Conservation (phyloP, 2,797 vertebrate species). For the Onychomys torridus region DNA sequence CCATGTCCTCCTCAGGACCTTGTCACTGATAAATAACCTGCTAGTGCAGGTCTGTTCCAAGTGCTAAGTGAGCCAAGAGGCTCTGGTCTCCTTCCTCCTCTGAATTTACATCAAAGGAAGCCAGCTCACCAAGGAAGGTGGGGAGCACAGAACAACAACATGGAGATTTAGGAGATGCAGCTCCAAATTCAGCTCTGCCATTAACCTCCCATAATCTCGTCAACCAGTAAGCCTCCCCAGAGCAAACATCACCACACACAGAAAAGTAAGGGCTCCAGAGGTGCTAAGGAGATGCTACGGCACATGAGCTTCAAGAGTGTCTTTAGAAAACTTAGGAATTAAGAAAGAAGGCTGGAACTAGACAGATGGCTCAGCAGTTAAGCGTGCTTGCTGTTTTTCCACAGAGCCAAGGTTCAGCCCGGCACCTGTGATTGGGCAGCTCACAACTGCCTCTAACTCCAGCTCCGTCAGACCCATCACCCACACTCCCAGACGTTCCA, state of each 20-base stretch:
- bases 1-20: background rate
- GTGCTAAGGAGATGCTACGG: background rate
- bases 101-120: conserved; percentile 11
- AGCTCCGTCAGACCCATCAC: background rate
- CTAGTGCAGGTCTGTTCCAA: background rate
- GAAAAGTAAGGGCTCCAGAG: background rate
- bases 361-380: background rate
- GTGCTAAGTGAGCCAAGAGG: conserved; percentile 1
- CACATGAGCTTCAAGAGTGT: background rate
- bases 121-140: background rate
- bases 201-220: background rate
- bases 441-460: background rate
- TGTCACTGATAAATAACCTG: background rate
- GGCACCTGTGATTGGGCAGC: background rate
- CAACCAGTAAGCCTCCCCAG: background rate
- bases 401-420: background rate
- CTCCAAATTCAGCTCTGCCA: conserved; percentile 20
- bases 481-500: background rate
- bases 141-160: background rate
- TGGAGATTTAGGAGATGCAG: background rate
- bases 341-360: background rate
- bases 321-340: conserved; percentile 41
- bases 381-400: background rate
- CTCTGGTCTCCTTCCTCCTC: background rate
- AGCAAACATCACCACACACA: background rate